Evolutionary conservation across 2,888 invertebrate species (phyloP).

Genomic region (Agonopterix alstromeriana): DNA sequence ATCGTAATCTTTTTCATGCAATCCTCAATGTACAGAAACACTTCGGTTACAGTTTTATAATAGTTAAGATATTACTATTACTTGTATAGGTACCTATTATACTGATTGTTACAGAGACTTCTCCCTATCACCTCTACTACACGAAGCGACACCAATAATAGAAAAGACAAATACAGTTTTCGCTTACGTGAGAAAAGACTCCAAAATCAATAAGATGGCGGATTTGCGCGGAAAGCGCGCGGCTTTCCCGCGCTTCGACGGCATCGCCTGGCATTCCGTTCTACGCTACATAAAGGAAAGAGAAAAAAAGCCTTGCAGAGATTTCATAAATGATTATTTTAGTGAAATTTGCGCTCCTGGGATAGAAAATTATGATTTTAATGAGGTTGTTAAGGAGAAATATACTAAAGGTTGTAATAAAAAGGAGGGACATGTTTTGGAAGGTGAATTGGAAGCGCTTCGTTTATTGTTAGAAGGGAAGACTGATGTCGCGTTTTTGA

Average conservation of each 20-base stretch:
- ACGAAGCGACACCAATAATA: slow-evolving; percentile 77
- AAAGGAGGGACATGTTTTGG: slow-evolving; percentile 35
- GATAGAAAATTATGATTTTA: slow-evolving; percentile 25
- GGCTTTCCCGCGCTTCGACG: slow-evolving; percentile 88
- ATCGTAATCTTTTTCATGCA: no score
- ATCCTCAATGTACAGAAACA: no score
- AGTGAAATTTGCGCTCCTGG: slow-evolving; percentile 79
- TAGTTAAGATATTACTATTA: no score
- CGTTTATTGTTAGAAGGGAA: slow-evolving; percentile 80
- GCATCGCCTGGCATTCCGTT: slow-evolving; percentile 81
- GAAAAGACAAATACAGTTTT: slow-evolving; percentile 79
- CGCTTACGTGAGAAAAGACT: slow-evolving; percentile 80
- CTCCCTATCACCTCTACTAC: slow-evolving; percentile 75
- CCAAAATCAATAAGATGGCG: slow-evolving; percentile 73
- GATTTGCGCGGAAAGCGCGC: slow-evolving; percentile 84
- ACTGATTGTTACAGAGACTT: slow-evolving; percentile 69
- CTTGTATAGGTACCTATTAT: no score
- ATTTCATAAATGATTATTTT: slow-evolving; percentile 78
- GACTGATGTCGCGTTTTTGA: slow-evolving; percentile 88
- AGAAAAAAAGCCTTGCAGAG: slow-evolving; percentile 54
- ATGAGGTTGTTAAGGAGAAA: slow-evolving; percentile 21
- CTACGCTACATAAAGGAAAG: slow-evolving; percentile 52
- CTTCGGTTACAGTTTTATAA: no score
- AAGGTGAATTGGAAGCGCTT: slow-evolving; percentile 80
- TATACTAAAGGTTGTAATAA: slow-evolving; percentile 47